These are phyloP conservation scores for Calcarius lapponicus DNA, from an alignment of 2,797 vertebrate species.

Conservation along the genomic window DNA sequence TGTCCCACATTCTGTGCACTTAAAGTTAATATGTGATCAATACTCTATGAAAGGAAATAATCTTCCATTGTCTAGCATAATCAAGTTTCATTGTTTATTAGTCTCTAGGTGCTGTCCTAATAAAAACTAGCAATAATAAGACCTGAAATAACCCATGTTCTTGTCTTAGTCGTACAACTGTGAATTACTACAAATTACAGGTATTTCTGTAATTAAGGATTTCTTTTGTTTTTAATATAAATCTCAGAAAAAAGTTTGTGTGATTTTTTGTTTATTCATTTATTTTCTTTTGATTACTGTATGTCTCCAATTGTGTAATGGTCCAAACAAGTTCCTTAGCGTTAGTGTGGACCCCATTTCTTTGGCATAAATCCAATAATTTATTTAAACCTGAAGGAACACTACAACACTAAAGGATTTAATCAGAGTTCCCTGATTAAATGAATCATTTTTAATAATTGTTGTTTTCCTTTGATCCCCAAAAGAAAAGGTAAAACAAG, in stretches of 20 bases:
- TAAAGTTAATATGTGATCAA: neutral
- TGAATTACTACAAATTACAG: neutral
- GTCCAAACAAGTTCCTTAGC: neutral
- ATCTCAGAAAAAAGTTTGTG: neutral
- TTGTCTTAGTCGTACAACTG: neutral
- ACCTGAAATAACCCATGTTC: neutral
- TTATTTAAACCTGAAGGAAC: neutral
- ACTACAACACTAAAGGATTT: neutral
- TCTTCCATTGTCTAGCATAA: neutral
- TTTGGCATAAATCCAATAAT: neutral
- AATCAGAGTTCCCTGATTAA: neutral
- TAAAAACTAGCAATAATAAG: neutral
- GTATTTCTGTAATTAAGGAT: neutral
- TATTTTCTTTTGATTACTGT: neutral
- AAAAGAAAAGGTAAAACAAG: neutral
- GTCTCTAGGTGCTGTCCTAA: neutral
- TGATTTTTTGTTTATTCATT: neutral
- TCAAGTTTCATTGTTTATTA: neutral
- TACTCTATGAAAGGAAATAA: neutral
- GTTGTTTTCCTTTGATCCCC: neutral
- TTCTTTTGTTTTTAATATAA: neutral
- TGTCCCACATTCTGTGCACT: rapidly evolving
- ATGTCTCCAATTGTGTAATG: neutral
- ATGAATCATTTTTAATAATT: neutral
- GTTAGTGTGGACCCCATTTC: neutral